phyloP scores from a whole-genome alignment of 1,140 invertebrate species.

The Arion vulgaris region DNA sequence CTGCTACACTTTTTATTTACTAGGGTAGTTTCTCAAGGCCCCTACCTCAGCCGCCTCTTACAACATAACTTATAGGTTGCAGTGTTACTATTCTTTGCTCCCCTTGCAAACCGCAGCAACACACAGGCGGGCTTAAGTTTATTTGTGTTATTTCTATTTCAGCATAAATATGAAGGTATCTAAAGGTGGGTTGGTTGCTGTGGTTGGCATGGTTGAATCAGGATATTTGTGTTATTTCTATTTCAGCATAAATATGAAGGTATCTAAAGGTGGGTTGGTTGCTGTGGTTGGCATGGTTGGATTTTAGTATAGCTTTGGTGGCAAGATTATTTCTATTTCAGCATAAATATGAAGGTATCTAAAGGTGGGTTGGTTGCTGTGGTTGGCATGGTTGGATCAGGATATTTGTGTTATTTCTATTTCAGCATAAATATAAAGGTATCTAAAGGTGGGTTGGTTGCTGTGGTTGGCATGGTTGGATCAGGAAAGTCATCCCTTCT shows the following conservation, averaged over 20 bases:
- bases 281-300: conserved; percentile 77
- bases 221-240: too few species aligned
- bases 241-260: conserved; percentile 57
- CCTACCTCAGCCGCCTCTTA: too few species aligned
- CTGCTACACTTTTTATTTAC: too few species aligned
- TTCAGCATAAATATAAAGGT: background rate
- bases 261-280: conserved; percentile 58
- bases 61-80: too few species aligned
- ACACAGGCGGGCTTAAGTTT: too few species aligned
- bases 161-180: conserved; percentile 63
- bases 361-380: conserved; percentile 53
- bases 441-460: background rate
- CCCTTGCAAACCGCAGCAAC: too few species aligned
- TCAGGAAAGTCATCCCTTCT: conserved; percentile 80
- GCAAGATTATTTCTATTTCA: too few species aligned
- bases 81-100: too few species aligned
- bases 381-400: conserved; percentile 78
- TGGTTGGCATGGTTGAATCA: conserved; percentile 78
- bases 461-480: background rate
- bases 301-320: too few species aligned
- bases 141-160: too few species aligned
- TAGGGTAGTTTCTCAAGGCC: too few species aligned
- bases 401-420: background rate
- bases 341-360: conserved; percentile 62
- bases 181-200: conserved; percentile 52